Evolutionary conservation across 2,797 vertebrate genomes (phyloP), one percentile per base, ranked within the genome.

Genomic region (Smutsia temminckii): DNA sequence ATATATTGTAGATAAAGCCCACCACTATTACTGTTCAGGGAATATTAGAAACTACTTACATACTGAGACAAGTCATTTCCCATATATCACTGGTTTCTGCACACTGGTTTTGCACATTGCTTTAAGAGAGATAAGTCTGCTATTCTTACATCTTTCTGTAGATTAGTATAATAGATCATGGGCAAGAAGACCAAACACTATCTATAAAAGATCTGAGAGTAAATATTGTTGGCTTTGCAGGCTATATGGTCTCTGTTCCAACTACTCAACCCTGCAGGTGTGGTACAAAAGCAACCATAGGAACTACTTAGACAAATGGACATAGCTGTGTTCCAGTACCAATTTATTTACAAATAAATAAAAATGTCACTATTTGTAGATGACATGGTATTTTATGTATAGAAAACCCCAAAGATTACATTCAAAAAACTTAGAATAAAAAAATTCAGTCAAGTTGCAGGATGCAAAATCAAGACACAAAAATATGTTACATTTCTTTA

Each of bases 61-160:
- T 51, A 74, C 37, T 32, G 69, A 84, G 20, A 57, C 34, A 79
- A 95, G n/a, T 14, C 16, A 91, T 61, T 83, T 91, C 59, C 89
- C 80, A 17, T 10, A 51, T 5, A n/a, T 23, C 84, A 74, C 37
- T 64, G 34, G 14, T 32, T 79, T 75, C 74, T 69, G 34, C 55
- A 86, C 16, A 69, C 18, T 2, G 3, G 51, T 55, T 78, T 81
- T 93, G 49, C 8, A 32, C 16, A 42, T 29, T 61, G 16, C 64
- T 89, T 91, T 95, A 68, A 96, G 93, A 88, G 20, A 93, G 66
- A 71, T 59, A 3, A 14, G 21, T 61, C 64, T 84, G 29, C 32
- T 51, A 68, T 66, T 74, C 79, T 93, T 93, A 86, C 84, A 86
- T 27, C 21, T 85, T 90, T 89, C 89, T 75, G 46, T 85, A 83